phyloP scores from a whole-genome alignment of 2,113 vertebrate genomes.

The Enhydra lutris region DNA sequence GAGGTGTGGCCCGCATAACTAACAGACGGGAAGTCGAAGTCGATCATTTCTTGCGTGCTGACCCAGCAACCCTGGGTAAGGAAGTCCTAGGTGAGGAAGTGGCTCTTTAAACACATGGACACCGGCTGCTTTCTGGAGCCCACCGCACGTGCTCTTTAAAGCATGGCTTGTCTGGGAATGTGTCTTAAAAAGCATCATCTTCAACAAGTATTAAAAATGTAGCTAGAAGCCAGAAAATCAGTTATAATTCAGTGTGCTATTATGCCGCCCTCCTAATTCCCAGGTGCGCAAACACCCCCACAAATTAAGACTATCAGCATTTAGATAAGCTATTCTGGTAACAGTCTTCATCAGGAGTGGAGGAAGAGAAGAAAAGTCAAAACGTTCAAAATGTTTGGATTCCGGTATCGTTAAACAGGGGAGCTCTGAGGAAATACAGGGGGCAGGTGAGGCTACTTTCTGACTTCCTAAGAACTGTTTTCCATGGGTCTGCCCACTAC shows the following conservation, averaged over 20 bases:
- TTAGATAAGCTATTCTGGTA: neutral
- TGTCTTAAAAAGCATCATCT: constrained; percentile 42
- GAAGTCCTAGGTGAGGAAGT: neutral
- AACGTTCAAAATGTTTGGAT: constrained; percentile 38
- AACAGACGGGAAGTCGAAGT: neutral
- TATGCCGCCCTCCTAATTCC: constrained; percentile 34
- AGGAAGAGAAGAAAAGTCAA: constrained; percentile 22
- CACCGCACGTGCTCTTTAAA: neutral
- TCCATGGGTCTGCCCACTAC: neutral
- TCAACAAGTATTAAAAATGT: neutral
- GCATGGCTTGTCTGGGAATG: neutral
- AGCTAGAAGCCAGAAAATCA: constrained; percentile 27
- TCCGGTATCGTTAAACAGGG: neutral
- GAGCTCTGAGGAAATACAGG: neutral
- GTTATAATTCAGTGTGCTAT: neutral
- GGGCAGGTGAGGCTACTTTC: neutral
- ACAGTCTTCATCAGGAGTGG: neutral
- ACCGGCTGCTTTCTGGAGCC: neutral
- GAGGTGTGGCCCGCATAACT: neutral
- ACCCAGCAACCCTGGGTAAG: neutral
- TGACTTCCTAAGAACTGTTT: neutral
- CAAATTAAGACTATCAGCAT: constrained; percentile 23
- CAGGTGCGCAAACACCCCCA: constrained; percentile 42
- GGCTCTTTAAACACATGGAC: neutral
- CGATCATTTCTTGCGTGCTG: neutral